Evolutionary conservation across 1,140 invertebrate genomes (phyloP), one percentile per base, ranked within the genome.

Genomic region (Musca vetustissima): DNA sequence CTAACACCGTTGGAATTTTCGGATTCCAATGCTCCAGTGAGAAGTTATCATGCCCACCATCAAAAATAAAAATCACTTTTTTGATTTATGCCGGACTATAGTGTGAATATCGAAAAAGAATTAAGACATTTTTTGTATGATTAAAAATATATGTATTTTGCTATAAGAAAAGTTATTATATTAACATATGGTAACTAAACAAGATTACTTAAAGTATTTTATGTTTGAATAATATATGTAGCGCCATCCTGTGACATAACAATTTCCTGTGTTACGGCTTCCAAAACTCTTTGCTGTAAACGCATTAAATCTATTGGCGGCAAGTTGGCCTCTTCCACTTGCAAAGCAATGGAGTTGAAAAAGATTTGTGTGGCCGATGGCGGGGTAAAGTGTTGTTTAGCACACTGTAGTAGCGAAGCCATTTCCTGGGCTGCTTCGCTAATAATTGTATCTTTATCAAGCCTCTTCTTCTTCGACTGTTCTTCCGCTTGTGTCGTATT

Each of bases 321-420:
- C 17, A 61, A 61, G 21, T 61, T 36, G n/a, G 57, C 57, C 19
- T 61, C 57, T 43, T 61, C 57, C n/a, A 61, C 57, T 13, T 61
- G 57, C 3, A 61, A 17, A 1, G 57, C 57, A 19, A 61, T 17
- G 36, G 15, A 19, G 14, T 61, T 61, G 28, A 61, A 61, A 4
- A 61, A 61, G 36, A 61, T 32, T 61, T 61, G 57, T 36, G 32
- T 61, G 1, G 57, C 32, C 3, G 57, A 61, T n/a, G 57, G 57
- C 8, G 57, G 57, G 1, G 28, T 61, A 36, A 61, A 61, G 36
- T 61, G 57, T 36, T 61, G 32, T 21, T 61, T 61, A 13, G 57
- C 57, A 36, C 36, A 36, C 21, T 61, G 57, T 9, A 61, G 36
- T 19, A 61, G 28, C 17, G 28, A 19, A 8, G 57, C 19, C 57